phyloP scores from a whole-genome alignment of 2,113 vertebrate species.

The Pollachius pollachius region DNA sequence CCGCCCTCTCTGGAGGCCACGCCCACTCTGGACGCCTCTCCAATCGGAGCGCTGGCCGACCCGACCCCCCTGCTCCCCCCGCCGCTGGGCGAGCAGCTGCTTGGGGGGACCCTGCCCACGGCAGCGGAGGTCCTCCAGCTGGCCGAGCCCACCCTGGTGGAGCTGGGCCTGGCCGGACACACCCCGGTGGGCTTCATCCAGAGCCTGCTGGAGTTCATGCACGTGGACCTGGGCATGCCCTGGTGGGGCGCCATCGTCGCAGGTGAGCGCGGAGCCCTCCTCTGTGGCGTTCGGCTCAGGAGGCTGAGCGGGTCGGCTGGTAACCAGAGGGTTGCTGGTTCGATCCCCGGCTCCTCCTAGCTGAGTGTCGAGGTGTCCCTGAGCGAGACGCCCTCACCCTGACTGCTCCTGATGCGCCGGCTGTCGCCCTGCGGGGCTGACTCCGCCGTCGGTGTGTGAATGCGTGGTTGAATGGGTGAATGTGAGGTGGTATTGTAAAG shows the following conservation, averaged over 20 bases:
- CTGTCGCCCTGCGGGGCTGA: too few relatives aligned
- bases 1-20: background rate
- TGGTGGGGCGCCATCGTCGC: conserved; percentile 90
- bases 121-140: conserved; percentile 64
- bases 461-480: too few relatives aligned
- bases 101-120: conserved; percentile 56
- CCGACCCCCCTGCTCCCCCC: conserved; percentile 41
- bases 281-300: too few relatives aligned
- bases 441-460: too few relatives aligned
- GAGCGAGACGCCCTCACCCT: too few relatives aligned
- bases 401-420: too few relatives aligned
- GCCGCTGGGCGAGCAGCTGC: conserved; percentile 50
- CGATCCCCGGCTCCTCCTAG: too few relatives aligned
- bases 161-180: conserved; percentile 76
- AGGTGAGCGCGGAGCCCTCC: conserved; percentile 63
- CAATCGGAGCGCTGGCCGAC: conserved; percentile 34
- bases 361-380: too few relatives aligned
- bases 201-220: conserved; percentile 80
- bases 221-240: conserved; percentile 80
- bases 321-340: too few relatives aligned
- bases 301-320: too few relatives aligned
- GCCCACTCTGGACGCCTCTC: conserved; percentile 13
- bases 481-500: too few relatives aligned
- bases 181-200: conserved; percentile 86
- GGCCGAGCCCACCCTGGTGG: conserved; percentile 72